Percentiles rank a stretch among this genome's conserved stretches.
Evolutionary conservation across 1,140 invertebrate genomes (phyloP).

Genomic region (Megalopta genalis): DNA sequence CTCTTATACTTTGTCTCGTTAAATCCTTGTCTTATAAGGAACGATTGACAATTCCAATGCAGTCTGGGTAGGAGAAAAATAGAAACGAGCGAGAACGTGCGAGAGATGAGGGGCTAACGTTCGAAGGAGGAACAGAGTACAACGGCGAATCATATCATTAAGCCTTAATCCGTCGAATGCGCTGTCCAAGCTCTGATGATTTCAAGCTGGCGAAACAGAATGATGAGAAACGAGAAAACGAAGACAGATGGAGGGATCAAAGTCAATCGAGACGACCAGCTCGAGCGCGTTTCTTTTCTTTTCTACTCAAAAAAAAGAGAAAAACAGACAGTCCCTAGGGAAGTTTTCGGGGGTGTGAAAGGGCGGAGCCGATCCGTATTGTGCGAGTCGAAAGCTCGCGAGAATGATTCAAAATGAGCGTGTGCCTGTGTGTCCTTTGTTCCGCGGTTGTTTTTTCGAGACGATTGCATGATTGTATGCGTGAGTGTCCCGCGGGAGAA

Average conservation of each 20-base stretch:
- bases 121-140: slow-evolving; percentile 48
- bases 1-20: too few relatives aligned
- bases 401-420: slow-evolving; percentile 11
- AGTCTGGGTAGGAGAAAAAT: background rate
- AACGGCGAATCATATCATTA: slow-evolving; percentile 69
- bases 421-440: background rate
- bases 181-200: slow-evolving; percentile 51
- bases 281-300: slow-evolving; percentile 39
- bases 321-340: slow-evolving; percentile 29
- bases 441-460: background rate
- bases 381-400: background rate
- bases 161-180: slow-evolving; percentile 66
- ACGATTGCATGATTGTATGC: slow-evolving; percentile 5
- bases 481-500: slow-evolving; percentile 9
- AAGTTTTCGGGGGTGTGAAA: slow-evolving; percentile 4
- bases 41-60: too few relatives aligned
- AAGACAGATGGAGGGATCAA: slow-evolving; percentile 36
- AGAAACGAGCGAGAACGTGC: background rate
- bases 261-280: slow-evolving; percentile 50
- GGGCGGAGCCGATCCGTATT: background rate
- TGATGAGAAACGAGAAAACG: background rate
- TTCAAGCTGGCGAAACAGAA: background rate
- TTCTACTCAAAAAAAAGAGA: slow-evolving; percentile 42
- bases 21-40: too few relatives aligned
- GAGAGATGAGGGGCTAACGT: slow-evolving; percentile 9